Conservation (phyloP, 2,113 vertebrate genomes). For the Meles meles region DNA sequence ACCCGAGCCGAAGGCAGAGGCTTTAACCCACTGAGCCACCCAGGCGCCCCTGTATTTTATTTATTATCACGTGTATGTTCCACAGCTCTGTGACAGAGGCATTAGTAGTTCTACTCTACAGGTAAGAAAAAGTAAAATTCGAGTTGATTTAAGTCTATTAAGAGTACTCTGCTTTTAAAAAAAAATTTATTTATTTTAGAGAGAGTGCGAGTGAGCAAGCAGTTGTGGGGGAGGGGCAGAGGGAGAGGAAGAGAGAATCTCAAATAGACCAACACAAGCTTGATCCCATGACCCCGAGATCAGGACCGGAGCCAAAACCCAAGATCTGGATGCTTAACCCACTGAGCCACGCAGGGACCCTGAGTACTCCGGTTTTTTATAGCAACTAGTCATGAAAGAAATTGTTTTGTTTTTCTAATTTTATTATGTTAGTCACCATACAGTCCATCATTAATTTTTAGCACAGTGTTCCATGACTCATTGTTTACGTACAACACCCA, state of each 20-base stretch:
- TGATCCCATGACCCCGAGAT: neutral
- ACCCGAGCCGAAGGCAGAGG: too few species aligned
- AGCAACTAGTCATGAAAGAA: neutral
- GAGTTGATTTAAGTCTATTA: neutral
- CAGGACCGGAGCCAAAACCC: neutral
- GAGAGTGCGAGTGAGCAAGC: neutral
- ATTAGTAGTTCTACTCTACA: neutral
- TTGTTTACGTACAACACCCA: too few species aligned
- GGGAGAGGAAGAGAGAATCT: neutral
- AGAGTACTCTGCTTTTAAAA: neutral
- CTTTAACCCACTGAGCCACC: too few species aligned
- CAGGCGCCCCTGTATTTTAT: too few species aligned
- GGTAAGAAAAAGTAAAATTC: neutral
- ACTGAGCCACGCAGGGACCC: neutral
- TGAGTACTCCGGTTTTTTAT: neutral
- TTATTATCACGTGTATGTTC: neutral
- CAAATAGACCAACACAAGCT: neutral
- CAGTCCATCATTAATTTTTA: too few species aligned
- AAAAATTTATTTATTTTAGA: neutral
- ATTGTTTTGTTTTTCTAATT: too few species aligned
- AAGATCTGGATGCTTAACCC: neutral
- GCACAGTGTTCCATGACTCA: too few species aligned
- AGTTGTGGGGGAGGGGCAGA: neutral
- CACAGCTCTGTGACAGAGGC: neutral
- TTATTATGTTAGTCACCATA: too few species aligned